These are phyloP conservation scores for Eospalax fontanierii DNA, from an alignment of 2,797 vertebrate species.

Conservation along the genomic window DNA sequence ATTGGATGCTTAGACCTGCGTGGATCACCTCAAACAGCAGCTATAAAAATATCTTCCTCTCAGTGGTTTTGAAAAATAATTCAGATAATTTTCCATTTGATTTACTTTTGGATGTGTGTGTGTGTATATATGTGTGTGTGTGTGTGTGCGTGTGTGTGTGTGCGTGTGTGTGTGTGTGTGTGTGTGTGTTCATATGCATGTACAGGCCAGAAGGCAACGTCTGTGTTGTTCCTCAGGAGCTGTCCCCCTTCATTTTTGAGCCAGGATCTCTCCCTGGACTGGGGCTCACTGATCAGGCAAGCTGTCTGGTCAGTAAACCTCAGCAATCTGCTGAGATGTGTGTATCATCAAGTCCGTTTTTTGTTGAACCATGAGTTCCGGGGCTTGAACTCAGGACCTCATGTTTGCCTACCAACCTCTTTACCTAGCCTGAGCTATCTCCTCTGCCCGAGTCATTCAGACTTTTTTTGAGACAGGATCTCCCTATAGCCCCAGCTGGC, in stretches of 20 bases:
- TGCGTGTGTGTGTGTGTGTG: not conserved
- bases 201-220: too few relatives aligned
- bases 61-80: not conserved
- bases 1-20: not conserved
- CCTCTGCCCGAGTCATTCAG: not conserved
- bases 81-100: not conserved
- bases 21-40: not conserved
- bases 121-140: too few relatives aligned
- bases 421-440: not conserved
- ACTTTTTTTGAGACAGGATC: too few relatives aligned
- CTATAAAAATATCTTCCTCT: constrained; percentile 22
- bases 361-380: not conserved
- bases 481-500: too few relatives aligned
- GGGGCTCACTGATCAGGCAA: too few relatives aligned
- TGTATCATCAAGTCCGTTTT: not conserved
- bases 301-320: not conserved
- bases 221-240: not conserved
- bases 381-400: not conserved
- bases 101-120: not conserved
- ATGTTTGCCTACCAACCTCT: not conserved
- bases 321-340: not conserved
- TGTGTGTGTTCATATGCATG: not conserved
- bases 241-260: not conserved
- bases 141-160: not conserved
- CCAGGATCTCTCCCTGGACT: not conserved